A percentile compares a stretch with the other conserved stretches of the same genome.
These are phyloP conservation scores for Agriopis marginaria DNA, from an alignment of 2,888 invertebrate species.

Conservation along the genomic window DNA sequence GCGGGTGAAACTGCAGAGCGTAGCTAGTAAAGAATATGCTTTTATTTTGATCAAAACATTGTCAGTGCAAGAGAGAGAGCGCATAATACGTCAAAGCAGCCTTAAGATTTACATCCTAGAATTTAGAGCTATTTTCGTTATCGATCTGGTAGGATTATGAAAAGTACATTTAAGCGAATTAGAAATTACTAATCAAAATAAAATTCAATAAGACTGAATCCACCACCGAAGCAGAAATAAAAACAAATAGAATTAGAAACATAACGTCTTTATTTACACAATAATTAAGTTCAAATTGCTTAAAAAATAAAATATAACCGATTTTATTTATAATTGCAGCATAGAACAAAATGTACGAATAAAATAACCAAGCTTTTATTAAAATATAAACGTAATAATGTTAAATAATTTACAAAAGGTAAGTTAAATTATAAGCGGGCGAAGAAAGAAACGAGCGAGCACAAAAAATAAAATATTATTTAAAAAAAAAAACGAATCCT, in stretches of 20 bases:
- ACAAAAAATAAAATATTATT: background rate
- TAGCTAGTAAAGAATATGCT: too few relatives aligned
- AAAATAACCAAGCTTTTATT: conserved; percentile 22
- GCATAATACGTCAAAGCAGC: too few relatives aligned
- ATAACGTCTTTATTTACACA: conserved; percentile 72
- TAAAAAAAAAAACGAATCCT: too few relatives aligned
- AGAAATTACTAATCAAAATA: background rate
- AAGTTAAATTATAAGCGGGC: background rate
- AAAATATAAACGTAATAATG: conserved; percentile 18
- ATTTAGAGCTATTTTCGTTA: background rate
- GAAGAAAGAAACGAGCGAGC: conserved; percentile 12
- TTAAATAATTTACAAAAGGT: conserved; percentile 31
- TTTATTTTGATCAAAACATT: too few relatives aligned
- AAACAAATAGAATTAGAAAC: conserved; percentile 55
- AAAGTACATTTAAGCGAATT: background rate
- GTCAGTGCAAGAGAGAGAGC: too few relatives aligned
- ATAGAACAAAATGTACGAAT: conserved; percentile 19
- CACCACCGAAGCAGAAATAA: conserved; percentile 47
- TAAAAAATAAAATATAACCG: conserved; percentile 23
- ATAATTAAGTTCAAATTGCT: conserved; percentile 32
- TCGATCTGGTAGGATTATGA: background rate
- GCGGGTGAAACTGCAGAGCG: too few relatives aligned
- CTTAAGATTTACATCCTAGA: too few relatives aligned
- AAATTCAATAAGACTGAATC: conserved; percentile 2
- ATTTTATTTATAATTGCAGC: conserved; percentile 35